phyloP scores from a whole-genome alignment of 2,113 vertebrate genomes.

The Panthera leo region DNA sequence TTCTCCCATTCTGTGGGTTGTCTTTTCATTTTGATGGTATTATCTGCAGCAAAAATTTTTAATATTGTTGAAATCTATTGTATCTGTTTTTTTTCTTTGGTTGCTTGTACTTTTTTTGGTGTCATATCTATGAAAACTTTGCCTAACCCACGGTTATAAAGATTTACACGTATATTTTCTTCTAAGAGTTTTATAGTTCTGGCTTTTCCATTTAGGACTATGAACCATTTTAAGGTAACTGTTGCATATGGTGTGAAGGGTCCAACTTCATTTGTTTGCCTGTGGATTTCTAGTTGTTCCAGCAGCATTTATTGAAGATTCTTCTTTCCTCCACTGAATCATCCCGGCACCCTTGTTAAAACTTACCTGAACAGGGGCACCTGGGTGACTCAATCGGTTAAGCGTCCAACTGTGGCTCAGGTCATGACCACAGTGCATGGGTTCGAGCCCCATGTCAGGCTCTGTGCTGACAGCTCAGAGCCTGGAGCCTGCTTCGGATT shows the following conservation, averaged over 20 bases:
- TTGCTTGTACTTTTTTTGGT: neutral
- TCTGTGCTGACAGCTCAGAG: too few species aligned
- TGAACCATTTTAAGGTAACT: neutral
- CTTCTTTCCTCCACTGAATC: neutral
- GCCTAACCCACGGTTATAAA: neutral
- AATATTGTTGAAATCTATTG: neutral
- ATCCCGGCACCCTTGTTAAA: neutral
- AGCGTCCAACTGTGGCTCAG: fast-evolving
- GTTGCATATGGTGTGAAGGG: neutral
- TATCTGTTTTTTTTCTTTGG: neutral
- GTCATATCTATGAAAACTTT: neutral
- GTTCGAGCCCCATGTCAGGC: too few species aligned
- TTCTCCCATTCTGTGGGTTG: neutral
- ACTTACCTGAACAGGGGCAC: neutral
- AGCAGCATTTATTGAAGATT: neutral
- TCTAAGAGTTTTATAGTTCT: neutral
- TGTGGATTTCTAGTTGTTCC: neutral
- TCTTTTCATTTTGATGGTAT: neutral
- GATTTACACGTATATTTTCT: neutral
- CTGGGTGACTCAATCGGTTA: too few species aligned
- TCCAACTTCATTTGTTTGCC: neutral
- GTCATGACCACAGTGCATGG: too few species aligned
- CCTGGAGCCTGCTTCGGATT: too few species aligned
- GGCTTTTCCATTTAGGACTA: neutral
- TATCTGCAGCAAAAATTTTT: neutral